Conservation (phyloP, 2,113 vertebrate genomes). For the Symphodus melops region DNA sequence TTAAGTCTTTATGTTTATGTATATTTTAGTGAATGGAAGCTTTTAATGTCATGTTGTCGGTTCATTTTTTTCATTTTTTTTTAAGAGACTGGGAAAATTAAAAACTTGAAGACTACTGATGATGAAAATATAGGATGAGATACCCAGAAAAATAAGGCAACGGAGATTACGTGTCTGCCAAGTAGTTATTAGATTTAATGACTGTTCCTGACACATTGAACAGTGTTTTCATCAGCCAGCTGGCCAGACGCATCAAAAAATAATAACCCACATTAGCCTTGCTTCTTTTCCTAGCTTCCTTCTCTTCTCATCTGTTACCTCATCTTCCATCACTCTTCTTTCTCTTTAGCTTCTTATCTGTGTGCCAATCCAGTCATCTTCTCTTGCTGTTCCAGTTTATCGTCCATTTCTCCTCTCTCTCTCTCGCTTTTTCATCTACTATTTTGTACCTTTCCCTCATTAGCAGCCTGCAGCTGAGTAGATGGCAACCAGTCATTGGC, state of each 20-base stretch:
- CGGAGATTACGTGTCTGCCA: conserved; percentile 7
- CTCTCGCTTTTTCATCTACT: not conserved
- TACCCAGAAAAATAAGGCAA: not conserved
- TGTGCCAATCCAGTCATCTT: conserved; percentile 50
- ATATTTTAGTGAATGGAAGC: conserved; percentile 27
- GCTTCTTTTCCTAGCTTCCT: conserved; percentile 9
- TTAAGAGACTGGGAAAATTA: not conserved
- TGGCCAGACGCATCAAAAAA: conserved; percentile 19
- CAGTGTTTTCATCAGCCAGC: conserved; percentile 40
- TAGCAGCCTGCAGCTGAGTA: conserved; percentile 25
- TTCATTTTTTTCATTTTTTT: too few species aligned
- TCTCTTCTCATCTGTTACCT: conserved; percentile 51
- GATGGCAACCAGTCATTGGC: conserved; percentile 44
- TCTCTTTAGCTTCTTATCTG: conserved; percentile 40
- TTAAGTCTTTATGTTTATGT: conserved; percentile 16
- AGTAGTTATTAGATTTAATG: conserved; percentile 45
- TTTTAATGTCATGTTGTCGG: not conserved
- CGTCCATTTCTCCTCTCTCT: conserved; percentile 18
- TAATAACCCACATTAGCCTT: conserved; percentile 9
- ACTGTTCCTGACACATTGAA: conserved; percentile 1
- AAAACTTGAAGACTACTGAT: conserved; percentile 36
- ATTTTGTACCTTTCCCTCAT: not conserved
- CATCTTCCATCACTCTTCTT: conserved; percentile 23
- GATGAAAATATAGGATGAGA: conserved; percentile 20
- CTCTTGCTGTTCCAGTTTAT: conserved; percentile 36